Conservation (phyloP, 2,888 invertebrate species). For the Cylloceria caligata region DNA sequence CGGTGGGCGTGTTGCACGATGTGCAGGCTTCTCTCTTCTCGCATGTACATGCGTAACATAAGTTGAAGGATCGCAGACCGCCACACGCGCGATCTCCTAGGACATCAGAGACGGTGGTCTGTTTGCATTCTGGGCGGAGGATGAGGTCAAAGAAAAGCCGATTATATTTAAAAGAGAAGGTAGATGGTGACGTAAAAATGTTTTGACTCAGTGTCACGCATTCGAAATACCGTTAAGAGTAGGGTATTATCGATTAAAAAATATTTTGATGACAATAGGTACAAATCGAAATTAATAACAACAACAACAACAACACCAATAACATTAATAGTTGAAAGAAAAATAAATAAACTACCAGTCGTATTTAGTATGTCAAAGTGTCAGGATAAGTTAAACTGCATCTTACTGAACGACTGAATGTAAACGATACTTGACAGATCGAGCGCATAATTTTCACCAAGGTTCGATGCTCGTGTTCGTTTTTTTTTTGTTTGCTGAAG, state of each 20-base stretch:
- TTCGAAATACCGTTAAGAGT: not conserved
- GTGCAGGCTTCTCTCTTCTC: constrained; percentile 44
- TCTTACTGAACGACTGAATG: not conserved
- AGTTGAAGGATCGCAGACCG: constrained; percentile 63
- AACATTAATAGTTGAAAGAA: not conserved
- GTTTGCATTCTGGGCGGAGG: constrained; percentile 56
- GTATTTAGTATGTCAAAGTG: too few species aligned
- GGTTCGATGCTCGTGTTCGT: constrained; percentile 3
- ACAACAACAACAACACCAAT: not conserved
- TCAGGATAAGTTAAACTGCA: not conserved
- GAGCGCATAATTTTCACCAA: constrained; percentile 44
- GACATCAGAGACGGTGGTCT: constrained; percentile 62
- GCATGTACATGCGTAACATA: constrained; percentile 4
- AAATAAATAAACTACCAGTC: too few species aligned
- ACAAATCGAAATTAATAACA: not conserved
- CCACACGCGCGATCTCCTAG: constrained; percentile 47
- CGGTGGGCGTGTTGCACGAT: constrained; percentile 73
- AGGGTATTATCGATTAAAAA: not conserved
- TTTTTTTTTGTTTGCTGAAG: constrained; percentile 7
- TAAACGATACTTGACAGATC: constrained; percentile 26
- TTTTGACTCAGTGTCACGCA: constrained; percentile 32
- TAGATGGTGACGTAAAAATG: constrained; percentile 15
- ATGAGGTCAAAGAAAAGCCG: constrained; percentile 53
- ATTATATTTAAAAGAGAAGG: constrained; percentile 30
- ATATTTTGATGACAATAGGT: not conserved